These are phyloP conservation scores for Poeciliopsis turrubarensis DNA, from an alignment of 2,113 vertebrate species.

Conservation along the genomic window DNA sequence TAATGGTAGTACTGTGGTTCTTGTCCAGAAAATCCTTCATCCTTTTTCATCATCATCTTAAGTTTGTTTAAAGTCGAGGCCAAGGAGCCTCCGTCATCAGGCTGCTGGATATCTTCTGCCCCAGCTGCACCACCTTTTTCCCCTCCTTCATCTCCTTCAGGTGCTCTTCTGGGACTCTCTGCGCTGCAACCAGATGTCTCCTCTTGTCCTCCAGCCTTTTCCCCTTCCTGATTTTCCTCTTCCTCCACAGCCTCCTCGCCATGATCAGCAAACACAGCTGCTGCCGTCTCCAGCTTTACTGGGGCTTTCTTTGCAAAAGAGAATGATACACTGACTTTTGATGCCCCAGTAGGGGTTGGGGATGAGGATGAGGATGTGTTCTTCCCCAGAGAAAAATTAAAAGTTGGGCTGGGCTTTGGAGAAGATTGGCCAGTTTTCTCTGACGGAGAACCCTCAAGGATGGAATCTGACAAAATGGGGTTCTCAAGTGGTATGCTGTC, in stretches of 20 bases:
- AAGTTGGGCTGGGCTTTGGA: constrained; percentile 72
- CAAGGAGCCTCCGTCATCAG: constrained; percentile 86
- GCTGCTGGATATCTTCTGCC: constrained; percentile 74
- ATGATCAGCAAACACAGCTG: constrained; percentile 93
- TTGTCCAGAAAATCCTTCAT: constrained; percentile 85
- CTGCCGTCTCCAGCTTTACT: constrained; percentile 92
- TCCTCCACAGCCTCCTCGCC: constrained; percentile 85
- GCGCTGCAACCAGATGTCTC: constrained; percentile 72
- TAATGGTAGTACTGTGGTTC: constrained; percentile 99
- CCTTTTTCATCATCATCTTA: constrained; percentile 94
- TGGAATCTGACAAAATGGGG: constrained; percentile 48
- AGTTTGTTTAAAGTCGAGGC: constrained; percentile 92
- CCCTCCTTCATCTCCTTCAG: constrained; percentile 66
- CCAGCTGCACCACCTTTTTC: constrained; percentile 13
- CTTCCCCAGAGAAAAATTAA: constrained; percentile 86
- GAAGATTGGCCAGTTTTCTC: constrained; percentile 64
- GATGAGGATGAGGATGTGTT: constrained; percentile 81
- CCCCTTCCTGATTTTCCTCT: constrained; percentile 87
- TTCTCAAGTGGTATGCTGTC: constrained; percentile 68
- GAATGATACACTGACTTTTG: constrained; percentile 96
- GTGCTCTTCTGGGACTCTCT: constrained; percentile 74
- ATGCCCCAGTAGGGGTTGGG: constrained; percentile 67
- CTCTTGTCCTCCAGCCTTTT: constrained; percentile 73
- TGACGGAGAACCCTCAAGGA: constrained; percentile 46
- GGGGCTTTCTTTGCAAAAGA: constrained; percentile 98